phyloP scores from a whole-genome alignment of 2,797 vertebrate genomes.

The Microctenopoma lineatum region DNA sequence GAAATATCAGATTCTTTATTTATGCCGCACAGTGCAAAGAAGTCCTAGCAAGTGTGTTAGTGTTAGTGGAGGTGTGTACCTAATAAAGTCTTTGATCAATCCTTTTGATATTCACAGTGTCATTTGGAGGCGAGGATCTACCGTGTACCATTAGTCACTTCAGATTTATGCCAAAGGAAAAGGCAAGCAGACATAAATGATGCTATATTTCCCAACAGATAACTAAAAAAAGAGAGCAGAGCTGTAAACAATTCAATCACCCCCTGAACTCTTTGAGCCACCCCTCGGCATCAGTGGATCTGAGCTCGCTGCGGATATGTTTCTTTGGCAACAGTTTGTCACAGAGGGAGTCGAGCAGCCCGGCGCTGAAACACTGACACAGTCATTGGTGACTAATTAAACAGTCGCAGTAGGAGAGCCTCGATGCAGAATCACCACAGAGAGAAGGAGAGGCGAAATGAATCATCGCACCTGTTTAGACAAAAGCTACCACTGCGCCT shows the following conservation, averaged over 20 bases:
- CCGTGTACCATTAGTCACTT: slow-evolving; percentile 64
- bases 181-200: slow-evolving; percentile 67
- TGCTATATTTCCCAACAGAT: slow-evolving; percentile 65
- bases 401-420: slow-evolving; percentile 77
- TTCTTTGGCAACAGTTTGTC: slow-evolving; percentile 77
- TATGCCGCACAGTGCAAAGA: slow-evolving; percentile 39
- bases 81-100: slow-evolving; percentile 73
- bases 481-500: slow-evolving; percentile 70
- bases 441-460: slow-evolving; percentile 62
- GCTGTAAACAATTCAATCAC: slow-evolving; percentile 79
- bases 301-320: slow-evolving; percentile 59
- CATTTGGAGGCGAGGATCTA: slow-evolving; percentile 56
- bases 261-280: slow-evolving; percentile 67
- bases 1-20: slow-evolving; percentile 60
- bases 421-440: slow-evolving; percentile 58
- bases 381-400: slow-evolving; percentile 81
- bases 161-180: slow-evolving; percentile 69
- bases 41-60: slow-evolving; percentile 23
- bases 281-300: slow-evolving; percentile 66
- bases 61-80: slow-evolving; percentile 39
- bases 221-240: slow-evolving; percentile 58
- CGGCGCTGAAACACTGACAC: slow-evolving; percentile 64
- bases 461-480: slow-evolving; percentile 79
- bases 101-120: slow-evolving; percentile 68
- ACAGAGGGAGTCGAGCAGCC: slow-evolving; percentile 64